A percentile compares a stretch with the other conserved stretches of the same genome.
These are phyloP conservation scores for Spodoptera exigua DNA, from an alignment of 2,888 invertebrate genomes.

Conservation along the genomic window DNA sequence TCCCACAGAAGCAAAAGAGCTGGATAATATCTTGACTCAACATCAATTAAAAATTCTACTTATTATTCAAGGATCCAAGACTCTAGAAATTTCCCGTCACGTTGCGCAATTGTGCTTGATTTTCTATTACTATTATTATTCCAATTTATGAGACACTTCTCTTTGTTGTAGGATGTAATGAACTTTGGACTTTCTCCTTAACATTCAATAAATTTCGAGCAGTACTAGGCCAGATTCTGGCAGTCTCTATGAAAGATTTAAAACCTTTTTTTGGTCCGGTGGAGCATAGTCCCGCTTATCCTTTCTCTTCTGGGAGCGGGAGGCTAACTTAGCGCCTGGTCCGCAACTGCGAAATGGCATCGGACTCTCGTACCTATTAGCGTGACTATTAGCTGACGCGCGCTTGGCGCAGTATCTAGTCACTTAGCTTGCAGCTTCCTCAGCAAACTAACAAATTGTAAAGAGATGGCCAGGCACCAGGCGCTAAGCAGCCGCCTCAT, in stretches of 20 bases:
- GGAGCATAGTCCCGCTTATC: neutral
- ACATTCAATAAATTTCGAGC: neutral
- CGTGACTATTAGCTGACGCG: neutral
- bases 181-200: no score
- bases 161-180: no score
- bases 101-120: no score
- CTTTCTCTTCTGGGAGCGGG: slow-evolving; percentile 19
- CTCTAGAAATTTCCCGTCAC: no score
- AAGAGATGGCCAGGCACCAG: slow-evolving; percentile 15
- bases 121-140: no score
- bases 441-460: neutral
- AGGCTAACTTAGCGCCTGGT: slow-evolving; percentile 21
- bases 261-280: no score
- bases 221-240: slow-evolving; percentile 9
- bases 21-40: no score
- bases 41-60: no score
- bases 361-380: neutral
- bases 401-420: slow-evolving; percentile 11
- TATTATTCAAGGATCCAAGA: no score
- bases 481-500: slow-evolving; percentile 17
- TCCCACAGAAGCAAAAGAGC: no score
- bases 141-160: no score
- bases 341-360: neutral
- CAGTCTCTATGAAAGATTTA: slow-evolving; percentile 8
- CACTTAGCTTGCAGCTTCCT: slow-evolving; percentile 21